These are phyloP conservation scores for Discoglossus pictus DNA, from an alignment of 2,797 vertebrate species.

Conservation along the genomic window DNA sequence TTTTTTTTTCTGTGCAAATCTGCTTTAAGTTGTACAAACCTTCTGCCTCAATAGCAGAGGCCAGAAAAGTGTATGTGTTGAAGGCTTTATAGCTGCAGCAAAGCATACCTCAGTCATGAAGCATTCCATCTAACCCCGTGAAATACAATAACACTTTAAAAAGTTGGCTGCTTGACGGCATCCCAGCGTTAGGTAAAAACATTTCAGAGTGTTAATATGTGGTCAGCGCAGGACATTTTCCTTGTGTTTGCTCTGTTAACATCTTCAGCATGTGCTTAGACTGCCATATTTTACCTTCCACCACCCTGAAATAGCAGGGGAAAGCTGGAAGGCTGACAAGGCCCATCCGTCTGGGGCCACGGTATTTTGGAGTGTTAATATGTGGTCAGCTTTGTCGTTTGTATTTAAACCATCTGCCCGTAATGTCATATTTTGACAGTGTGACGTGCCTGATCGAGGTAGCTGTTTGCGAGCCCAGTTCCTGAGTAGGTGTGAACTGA, in stretches of 20 bases:
- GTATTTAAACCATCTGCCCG: constrained; percentile 47
- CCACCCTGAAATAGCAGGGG: constrained; percentile 12
- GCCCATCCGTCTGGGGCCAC: constrained; percentile 8
- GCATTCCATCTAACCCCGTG: constrained; percentile 55
- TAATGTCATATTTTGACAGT: constrained; percentile 41
- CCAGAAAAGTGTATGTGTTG: constrained; percentile 35
- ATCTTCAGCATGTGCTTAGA: constrained; percentile 41
- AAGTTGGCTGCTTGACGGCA: constrained; percentile 25
- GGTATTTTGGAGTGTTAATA: constrained; percentile 33
- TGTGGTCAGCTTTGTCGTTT: constrained; percentile 19
- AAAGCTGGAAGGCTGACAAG: background rate
- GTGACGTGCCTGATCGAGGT: constrained; percentile 22
- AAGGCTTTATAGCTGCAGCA: constrained; percentile 55
- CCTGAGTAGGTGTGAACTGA: constrained; percentile 47
- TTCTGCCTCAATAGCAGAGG: constrained; percentile 6
- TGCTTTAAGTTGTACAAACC: constrained; percentile 13
- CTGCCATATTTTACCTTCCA: constrained; percentile 30
- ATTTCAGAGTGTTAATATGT: constrained; percentile 42
- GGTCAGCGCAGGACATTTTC: constrained; percentile 32
- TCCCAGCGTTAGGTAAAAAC: constrained; percentile 28
- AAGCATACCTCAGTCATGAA: constrained; percentile 66
- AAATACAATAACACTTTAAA: constrained; percentile 45
- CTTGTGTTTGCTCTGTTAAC: constrained; percentile 27
- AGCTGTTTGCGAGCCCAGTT: constrained; percentile 1
- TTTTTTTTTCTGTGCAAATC: constrained; percentile 16